Percentiles rank a stretch among this genome's conserved stretches.
Conservation (phyloP, 2,113 vertebrate species). For the Diadophis punctatus region DNA sequence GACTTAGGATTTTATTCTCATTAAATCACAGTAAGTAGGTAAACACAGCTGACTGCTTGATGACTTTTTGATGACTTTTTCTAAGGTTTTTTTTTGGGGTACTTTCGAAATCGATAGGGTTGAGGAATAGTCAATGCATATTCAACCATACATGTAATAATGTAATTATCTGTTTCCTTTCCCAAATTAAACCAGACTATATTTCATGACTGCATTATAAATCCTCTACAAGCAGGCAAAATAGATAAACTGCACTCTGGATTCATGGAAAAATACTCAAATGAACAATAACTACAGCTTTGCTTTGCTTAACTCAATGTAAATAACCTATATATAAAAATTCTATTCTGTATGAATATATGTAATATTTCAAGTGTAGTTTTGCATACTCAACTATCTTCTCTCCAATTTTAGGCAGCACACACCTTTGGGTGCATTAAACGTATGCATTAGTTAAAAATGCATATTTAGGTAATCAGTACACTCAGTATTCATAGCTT, state of each 20-base stretch:
- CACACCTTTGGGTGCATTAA: neutral
- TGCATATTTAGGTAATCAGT: neutral
- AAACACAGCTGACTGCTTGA: slow-evolving; percentile 8
- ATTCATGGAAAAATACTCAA: neutral
- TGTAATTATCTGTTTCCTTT: neutral
- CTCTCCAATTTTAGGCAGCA: neutral
- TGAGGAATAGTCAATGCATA: neutral
- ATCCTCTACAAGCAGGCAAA: neutral
- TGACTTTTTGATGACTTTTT: neutral
- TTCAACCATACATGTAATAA: neutral
- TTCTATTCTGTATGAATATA: neutral
- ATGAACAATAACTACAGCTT: neutral
- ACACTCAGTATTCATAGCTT: slow-evolving; percentile 12
- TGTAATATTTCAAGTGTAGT: neutral
- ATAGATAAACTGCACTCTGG: neutral
- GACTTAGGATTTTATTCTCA: neutral
- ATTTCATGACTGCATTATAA: neutral
- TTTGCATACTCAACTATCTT: slow-evolving; percentile 18
- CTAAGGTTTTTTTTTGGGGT: neutral
- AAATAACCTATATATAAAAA: neutral
- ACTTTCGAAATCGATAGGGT: neutral
- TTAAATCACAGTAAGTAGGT: slow-evolving; percentile 39
- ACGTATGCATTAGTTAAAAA: neutral
- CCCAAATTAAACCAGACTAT: neutral
- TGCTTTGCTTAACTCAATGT: neutral